Evolutionary conservation across 2,888 invertebrate genomes (phyloP).

Genomic region (Platycnemis pennipes): DNA sequence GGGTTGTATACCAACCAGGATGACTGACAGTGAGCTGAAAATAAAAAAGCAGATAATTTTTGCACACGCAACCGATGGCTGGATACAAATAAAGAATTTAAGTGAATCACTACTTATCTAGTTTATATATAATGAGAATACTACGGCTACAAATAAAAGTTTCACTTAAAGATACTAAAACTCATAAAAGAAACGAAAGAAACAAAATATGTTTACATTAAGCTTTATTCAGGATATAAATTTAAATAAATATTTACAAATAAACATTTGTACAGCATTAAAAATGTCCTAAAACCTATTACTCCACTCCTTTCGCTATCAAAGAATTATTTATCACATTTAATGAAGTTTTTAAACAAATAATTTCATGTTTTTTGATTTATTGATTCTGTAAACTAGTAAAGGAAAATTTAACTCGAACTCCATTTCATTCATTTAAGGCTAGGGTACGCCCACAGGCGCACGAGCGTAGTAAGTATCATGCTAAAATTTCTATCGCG

Average conservation of each 20-base stretch:
- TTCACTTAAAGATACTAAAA: neutral
- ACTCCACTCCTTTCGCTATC: neutral
- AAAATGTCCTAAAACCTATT: neutral
- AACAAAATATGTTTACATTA: neutral
- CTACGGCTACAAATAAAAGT: neutral
- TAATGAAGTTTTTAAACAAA: no score
- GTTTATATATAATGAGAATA: neutral
- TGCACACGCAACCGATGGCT: neutral
- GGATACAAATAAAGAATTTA: neutral
- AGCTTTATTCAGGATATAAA: neutral
- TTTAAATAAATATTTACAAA: neutral
- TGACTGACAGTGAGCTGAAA: neutral
- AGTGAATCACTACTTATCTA: neutral
- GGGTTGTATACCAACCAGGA: neutral
- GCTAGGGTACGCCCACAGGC: no score
- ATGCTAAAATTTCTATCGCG: no score
- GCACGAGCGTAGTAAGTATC: no score
- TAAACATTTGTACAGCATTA: neutral
- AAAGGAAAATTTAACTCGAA: no score
- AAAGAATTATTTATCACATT: no score
- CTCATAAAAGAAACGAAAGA: neutral
- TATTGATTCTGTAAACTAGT: no score
- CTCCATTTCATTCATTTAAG: no score
- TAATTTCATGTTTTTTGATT: no score
- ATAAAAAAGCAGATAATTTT: no score